A percentile compares a stretch with the other conserved stretches of the same genome.
phyloP scores from a whole-genome alignment of 2,113 vertebrate species.

The Gila orcuttii region DNA sequence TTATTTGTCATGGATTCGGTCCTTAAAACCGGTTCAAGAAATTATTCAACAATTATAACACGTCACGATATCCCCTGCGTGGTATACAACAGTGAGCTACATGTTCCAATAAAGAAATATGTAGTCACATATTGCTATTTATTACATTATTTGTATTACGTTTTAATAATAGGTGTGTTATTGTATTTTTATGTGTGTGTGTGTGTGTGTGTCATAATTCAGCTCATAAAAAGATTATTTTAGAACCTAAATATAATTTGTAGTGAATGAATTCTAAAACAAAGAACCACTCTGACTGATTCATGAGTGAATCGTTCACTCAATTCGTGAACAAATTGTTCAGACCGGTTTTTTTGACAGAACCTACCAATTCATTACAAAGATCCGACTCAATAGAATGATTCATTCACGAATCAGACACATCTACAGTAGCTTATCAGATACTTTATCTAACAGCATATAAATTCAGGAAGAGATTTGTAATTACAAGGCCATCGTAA shows the following conservation, averaged over 20 bases:
- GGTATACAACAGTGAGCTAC: neutral
- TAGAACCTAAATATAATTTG: neutral
- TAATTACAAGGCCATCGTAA: neutral
- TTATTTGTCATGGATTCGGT: neutral
- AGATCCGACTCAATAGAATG: no score
- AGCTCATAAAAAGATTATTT: neutral
- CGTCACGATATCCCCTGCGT: neutral
- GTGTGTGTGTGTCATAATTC: neutral
- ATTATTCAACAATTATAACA: neutral
- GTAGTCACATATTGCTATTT: neutral
- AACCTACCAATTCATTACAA: neutral
- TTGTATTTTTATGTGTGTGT: neutral
- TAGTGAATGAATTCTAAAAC: neutral
- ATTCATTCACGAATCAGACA: neutral
- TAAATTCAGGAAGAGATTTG: constrained; percentile 63
- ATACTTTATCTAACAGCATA: neutral
- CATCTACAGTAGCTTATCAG: neutral
- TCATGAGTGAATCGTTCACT: neutral
- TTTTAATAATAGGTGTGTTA: neutral
- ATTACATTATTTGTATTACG: neutral
- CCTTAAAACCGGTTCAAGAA: neutral
- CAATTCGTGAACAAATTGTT: neutral
- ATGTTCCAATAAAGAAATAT: neutral
- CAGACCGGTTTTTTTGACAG: neutral
- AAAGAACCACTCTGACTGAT: neutral